Conservation (phyloP, 2,888 invertebrate species). For the Athalia cordata region DNA sequence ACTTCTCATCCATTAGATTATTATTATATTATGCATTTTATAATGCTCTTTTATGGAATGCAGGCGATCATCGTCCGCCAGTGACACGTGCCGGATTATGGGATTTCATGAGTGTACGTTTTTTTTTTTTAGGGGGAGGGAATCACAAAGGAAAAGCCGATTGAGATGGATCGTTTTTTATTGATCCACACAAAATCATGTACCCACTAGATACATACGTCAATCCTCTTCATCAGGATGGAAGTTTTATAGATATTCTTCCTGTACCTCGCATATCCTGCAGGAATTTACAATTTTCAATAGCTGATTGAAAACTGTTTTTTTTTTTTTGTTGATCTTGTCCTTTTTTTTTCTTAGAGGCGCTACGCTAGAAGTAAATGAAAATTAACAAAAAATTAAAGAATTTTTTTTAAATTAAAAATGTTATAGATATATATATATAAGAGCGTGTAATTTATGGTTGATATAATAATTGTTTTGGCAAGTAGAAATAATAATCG, state of each 20-base stretch:
- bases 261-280: too few relatives aligned
- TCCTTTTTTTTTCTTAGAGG: too few relatives aligned
- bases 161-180: constrained; percentile 37
- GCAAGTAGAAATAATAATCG: too few relatives aligned
- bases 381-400: too few relatives aligned
- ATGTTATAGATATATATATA: background rate
- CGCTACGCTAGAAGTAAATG: too few relatives aligned
- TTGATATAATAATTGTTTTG: too few relatives aligned
- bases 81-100: background rate
- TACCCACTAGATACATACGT: too few relatives aligned
- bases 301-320: background rate
- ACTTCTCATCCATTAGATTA: background rate
- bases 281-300: too few relatives aligned
- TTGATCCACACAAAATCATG: constrained; percentile 32
- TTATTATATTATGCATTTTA: background rate
- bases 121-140: background rate
- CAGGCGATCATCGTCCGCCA: background rate
- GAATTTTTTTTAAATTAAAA: background rate
- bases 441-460: background rate
- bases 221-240: too few relatives aligned
- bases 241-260: too few relatives aligned
- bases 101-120: background rate
- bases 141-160: constrained; percentile 29
- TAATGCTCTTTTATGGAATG: background rate
- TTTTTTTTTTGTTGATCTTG: background rate